These are phyloP conservation scores for Cavia aperea DNA, from an alignment of 2,113 vertebrate genomes.

Conservation along the genomic window DNA sequence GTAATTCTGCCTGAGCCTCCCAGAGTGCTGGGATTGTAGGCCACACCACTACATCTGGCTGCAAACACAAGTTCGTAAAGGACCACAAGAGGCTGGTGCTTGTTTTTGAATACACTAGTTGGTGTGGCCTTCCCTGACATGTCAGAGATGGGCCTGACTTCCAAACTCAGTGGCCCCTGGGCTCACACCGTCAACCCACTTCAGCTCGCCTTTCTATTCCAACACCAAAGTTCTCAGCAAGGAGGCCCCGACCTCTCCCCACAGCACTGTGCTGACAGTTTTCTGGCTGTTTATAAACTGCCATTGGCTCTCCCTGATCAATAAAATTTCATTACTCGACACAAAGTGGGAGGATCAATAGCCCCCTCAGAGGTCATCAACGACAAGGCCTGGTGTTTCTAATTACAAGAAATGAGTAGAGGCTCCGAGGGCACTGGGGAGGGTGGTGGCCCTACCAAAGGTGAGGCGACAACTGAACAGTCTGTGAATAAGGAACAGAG, in stretches of 20 bases:
- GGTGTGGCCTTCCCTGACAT: neutral
- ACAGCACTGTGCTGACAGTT: neutral
- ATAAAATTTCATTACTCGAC: constrained; percentile 74
- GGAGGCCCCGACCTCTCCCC: neutral
- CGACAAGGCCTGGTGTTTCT: constrained; percentile 48
- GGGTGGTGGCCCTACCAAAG: neutral
- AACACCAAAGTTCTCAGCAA: neutral
- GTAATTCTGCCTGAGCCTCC: neutral
- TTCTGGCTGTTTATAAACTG: constrained; percentile 66
- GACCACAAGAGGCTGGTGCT: neutral
- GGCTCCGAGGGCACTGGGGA: neutral
- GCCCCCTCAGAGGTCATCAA: constrained; percentile 61
- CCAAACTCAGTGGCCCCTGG: neutral
- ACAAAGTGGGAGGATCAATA: constrained; percentile 62
- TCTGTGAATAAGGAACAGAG: neutral
- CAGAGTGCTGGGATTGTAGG: neutral
- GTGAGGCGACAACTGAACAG: neutral
- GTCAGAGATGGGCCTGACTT: rapidly evolving
- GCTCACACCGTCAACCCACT: neutral
- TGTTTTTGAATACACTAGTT: neutral
- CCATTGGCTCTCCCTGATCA: constrained; percentile 66
- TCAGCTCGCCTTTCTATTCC: neutral
- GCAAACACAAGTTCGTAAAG: neutral
- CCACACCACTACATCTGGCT: neutral
- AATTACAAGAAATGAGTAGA: constrained; percentile 48